Evolutionary conservation across 2,797 vertebrate genomes (phyloP).

Genomic region (Falco novaeseelandiae): DNA sequence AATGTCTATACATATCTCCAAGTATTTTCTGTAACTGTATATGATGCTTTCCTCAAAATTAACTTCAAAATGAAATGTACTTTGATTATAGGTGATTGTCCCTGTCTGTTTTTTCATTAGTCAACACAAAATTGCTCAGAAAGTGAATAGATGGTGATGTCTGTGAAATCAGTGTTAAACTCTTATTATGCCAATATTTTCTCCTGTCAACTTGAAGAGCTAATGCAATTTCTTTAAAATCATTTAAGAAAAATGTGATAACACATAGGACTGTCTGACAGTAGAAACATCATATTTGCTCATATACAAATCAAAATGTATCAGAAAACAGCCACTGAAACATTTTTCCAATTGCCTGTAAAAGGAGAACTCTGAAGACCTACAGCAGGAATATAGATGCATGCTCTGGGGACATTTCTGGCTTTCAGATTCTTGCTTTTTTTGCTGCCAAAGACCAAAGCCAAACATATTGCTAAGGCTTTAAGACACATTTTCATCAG

Average conservation of each 20-base stretch:
- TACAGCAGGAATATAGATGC: conserved; percentile 73
- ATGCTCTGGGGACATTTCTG: conserved; percentile 72
- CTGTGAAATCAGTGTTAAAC: conserved; percentile 25
- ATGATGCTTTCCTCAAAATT: not conserved
- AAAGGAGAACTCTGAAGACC: conserved; percentile 75
- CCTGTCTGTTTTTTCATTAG: not conserved
- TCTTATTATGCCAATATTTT: conserved; percentile 20
- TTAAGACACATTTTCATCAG: conserved; percentile 80
- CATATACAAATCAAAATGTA: conserved; percentile 71
- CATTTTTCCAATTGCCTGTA: conserved; percentile 76
- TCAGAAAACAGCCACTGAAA: conserved; percentile 77
- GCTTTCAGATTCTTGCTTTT: conserved; percentile 69
- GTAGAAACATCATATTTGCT: conserved; percentile 70
- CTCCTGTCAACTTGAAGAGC: conserved; percentile 48
- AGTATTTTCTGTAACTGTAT: not conserved
- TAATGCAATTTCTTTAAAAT: conserved; percentile 65
- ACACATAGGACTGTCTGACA: conserved; percentile 60
- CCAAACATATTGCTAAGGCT: conserved; percentile 77
- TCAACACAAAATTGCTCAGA: not conserved
- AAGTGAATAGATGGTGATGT: not conserved
- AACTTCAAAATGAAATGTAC: not conserved
- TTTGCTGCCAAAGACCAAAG: conserved; percentile 75
- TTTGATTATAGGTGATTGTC: not conserved
- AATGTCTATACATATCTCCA: not conserved
- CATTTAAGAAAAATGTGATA: conserved; percentile 41